Conservation (phyloP, 2,113 vertebrate species). For the Nesoenas mayeri region DNA sequence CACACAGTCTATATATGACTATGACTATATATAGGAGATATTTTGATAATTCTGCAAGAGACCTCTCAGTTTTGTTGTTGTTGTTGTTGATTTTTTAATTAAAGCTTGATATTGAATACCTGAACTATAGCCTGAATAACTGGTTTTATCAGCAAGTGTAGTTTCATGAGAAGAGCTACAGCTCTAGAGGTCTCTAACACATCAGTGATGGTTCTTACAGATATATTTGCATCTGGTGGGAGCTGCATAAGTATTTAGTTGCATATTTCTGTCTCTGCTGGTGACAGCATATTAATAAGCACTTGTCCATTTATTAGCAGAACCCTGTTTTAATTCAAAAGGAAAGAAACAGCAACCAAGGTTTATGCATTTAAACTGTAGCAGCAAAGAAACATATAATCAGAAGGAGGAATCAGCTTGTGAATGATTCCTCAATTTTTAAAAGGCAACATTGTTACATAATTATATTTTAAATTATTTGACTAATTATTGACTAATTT, state of each 20-base stretch:
- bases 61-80: neutral
- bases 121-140: neutral
- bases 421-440: constrained; percentile 14
- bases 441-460: neutral
- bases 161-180: neutral
- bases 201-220: constrained; percentile 21
- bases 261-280: constrained; percentile 8
- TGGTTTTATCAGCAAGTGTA: neutral
- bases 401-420: neutral
- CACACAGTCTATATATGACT: too few species aligned
- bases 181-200: constrained; percentile 61
- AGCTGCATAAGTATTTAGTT: neutral
- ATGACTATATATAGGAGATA: neutral
- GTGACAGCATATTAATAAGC: constrained; percentile 1
- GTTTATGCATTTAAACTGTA: neutral
- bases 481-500: constrained; percentile 56
- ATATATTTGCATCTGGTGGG: constrained; percentile 25
- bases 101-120: neutral
- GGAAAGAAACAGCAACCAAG: neutral
- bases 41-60: neutral
- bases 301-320: neutral
- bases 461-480: constrained; percentile 54
- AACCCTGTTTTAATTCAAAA: neutral
- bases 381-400: neutral
- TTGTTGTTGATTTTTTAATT: neutral